Evolutionary conservation across 2,113 vertebrate species (phyloP).

Genomic region (Tetrao urogallus): DNA sequence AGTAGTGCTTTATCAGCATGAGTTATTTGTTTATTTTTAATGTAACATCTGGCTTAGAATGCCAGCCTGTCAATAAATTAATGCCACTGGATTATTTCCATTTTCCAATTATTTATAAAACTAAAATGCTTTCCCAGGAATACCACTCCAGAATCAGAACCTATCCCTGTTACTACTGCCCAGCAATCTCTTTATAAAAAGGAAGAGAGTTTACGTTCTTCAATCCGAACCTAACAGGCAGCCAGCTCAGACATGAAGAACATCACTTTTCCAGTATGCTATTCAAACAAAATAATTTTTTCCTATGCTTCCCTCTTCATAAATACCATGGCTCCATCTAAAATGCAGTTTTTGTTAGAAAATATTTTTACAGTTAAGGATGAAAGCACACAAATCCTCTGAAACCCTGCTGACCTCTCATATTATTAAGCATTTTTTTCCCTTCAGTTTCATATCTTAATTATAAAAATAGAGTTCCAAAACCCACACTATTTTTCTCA

Average conservation of each 20-base stretch:
- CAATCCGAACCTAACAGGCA: background rate
- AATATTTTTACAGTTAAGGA: background rate
- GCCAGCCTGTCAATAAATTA: background rate
- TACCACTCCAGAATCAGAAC: background rate
- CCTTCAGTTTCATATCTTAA: background rate
- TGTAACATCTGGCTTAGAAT: background rate
- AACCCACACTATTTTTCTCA: background rate
- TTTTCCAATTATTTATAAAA: background rate
- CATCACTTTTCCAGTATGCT: background rate
- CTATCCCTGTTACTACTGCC: background rate
- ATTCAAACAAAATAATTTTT: background rate
- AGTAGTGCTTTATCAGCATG: background rate
- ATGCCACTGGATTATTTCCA: background rate
- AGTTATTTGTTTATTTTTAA: background rate
- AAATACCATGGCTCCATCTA: background rate
- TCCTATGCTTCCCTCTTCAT: background rate
- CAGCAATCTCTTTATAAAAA: background rate
- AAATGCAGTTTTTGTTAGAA: background rate
- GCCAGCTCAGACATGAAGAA: background rate
- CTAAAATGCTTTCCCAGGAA: background rate
- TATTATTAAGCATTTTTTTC: background rate
- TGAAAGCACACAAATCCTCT: background rate
- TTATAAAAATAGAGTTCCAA: background rate
- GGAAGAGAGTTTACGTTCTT: background rate
- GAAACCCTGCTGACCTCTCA: slow-evolving; percentile 1